Evolutionary conservation across 2,113 vertebrate genomes (phyloP).

Genomic region (Protomyctophum bolini): DNA sequence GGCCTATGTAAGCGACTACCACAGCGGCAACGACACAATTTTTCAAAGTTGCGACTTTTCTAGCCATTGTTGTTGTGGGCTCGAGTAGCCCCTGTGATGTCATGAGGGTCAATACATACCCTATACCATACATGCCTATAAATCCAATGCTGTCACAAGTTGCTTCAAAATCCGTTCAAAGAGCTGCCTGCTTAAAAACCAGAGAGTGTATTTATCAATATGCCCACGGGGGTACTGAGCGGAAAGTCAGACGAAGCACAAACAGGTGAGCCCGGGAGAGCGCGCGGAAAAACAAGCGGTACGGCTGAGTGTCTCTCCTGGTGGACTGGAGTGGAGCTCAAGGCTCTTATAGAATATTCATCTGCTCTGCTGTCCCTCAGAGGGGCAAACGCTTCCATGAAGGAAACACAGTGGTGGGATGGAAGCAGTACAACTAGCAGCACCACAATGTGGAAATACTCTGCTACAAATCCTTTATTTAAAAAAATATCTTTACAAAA

Average conservation of each 20-base stretch:
- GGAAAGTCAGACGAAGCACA: constrained; percentile 51
- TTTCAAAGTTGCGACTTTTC: no score
- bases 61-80: no score
- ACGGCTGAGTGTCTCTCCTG: constrained; percentile 62
- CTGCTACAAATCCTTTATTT: no score
- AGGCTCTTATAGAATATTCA: constrained; percentile 63
- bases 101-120: no score
- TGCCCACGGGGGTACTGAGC: constrained; percentile 38
- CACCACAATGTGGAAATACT: no score
- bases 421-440: no score
- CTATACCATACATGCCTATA: neutral
- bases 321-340: constrained; percentile 55
- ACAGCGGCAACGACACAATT: no score
- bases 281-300: constrained; percentile 53
- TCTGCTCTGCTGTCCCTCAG: constrained; percentile 50
- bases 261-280: constrained; percentile 62
- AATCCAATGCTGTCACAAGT: constrained; percentile 30
- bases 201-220: constrained; percentile 19
- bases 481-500: no score
- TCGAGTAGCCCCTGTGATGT: no score
- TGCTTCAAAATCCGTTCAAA: constrained; percentile 59
- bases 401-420: no score
- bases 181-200: constrained; percentile 27
- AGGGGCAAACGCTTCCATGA: constrained; percentile 29
- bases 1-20: no score